Conservation (phyloP, 2,113 vertebrate species). For the Phrynocephalus versicolor region DNA sequence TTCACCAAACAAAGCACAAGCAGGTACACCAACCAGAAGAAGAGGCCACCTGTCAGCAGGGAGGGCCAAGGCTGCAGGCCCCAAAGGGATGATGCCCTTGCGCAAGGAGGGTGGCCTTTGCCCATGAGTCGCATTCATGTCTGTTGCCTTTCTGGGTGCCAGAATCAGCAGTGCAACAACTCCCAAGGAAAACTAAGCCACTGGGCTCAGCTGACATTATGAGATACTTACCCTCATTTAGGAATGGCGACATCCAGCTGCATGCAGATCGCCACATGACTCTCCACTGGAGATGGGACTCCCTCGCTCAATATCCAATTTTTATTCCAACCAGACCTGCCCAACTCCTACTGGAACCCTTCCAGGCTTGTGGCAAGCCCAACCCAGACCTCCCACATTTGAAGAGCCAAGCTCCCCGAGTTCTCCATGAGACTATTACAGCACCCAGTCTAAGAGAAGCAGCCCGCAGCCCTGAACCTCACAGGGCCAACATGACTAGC, state of each 20-base stretch:
- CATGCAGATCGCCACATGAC: slow-evolving; percentile 18
- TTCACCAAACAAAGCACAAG: slow-evolving; percentile 63
- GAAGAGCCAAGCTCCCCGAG: background rate
- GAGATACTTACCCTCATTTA: slow-evolving; percentile 69
- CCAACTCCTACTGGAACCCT: background rate
- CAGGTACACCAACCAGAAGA: slow-evolving; percentile 7
- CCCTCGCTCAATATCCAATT: slow-evolving; percentile 39
- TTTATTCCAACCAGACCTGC: slow-evolving; percentile 37
- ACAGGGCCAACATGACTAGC: background rate
- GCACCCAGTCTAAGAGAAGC: background rate
- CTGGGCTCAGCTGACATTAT: slow-evolving; percentile 42
- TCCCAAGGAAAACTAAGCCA: slow-evolving; percentile 55
- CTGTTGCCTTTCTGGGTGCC: background rate
- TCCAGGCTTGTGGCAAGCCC: no score
- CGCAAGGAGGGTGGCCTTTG: background rate
- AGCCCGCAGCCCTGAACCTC: background rate
- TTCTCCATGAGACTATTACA: background rate
- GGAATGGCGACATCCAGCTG: slow-evolving; percentile 7
- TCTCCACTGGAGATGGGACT: background rate
- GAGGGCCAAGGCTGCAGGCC: background rate
- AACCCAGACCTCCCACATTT: background rate
- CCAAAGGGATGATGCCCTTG: background rate
- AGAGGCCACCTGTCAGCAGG: background rate
- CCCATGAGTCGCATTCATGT: background rate
- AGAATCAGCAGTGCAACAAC: background rate